These are phyloP conservation scores for Drosophila sp. DNA, from an alignment of 1,140 invertebrate species.

Conservation along the genomic window DNA sequence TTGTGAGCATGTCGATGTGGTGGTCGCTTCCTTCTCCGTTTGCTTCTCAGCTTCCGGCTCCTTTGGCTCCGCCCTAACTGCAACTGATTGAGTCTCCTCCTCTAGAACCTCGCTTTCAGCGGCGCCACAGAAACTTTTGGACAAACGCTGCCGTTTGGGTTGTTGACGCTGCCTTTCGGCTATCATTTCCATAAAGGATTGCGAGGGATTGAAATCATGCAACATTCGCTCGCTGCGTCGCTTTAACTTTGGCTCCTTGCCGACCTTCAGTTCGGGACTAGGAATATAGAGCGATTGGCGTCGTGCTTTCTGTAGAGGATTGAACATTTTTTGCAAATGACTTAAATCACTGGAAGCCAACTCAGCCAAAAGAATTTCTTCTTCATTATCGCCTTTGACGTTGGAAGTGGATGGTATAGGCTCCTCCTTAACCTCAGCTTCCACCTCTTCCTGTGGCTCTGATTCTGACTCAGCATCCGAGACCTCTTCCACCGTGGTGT, in stretches of 20 bases:
- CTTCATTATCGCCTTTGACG: conserved; percentile 18
- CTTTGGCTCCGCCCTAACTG: background rate
- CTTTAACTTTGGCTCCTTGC: conserved; percentile 51
- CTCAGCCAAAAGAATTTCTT: conserved; percentile 43
- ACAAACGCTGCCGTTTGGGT: conserved; percentile 58
- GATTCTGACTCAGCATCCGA: background rate
- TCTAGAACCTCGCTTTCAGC: conserved; percentile 31
- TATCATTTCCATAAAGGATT: conserved; percentile 70
- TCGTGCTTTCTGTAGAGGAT: conserved; percentile 67
- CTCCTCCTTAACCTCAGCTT: background rate
- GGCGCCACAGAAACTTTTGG: conserved; percentile 67
- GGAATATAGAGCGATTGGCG: conserved; percentile 55
- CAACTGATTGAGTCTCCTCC: background rate
- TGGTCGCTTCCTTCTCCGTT: background rate
- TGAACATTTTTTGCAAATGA: conserved; percentile 63
- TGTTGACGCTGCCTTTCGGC: conserved; percentile 31
- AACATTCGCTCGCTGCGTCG: conserved; percentile 55
- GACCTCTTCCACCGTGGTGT: conserved; percentile 25
- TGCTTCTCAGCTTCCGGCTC: background rate
- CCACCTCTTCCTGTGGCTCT: background rate
- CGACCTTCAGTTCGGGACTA: conserved; percentile 10
- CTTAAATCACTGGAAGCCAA: conserved; percentile 51
- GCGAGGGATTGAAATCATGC: conserved; percentile 66
- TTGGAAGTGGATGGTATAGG: background rate
- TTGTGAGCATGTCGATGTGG: background rate